Evolutionary conservation across 2,797 vertebrate genomes (phyloP).

Genomic region (Hylomyscus alleni): DNA sequence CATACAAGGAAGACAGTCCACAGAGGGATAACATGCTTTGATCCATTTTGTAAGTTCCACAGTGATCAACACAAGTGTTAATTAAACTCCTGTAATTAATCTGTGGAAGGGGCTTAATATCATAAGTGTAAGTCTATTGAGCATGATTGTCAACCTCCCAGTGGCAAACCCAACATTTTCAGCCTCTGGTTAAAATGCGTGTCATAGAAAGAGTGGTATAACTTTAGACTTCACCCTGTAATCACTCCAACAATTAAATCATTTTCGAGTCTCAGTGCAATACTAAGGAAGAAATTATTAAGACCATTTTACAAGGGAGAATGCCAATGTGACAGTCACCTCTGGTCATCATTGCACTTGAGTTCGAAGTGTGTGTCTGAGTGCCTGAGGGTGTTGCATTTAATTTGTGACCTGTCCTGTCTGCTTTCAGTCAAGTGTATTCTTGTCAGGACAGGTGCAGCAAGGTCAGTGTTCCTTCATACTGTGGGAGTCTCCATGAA

Average conservation of each 20-base stretch:
- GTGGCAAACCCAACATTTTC: not conserved
- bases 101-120: not conserved
- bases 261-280: conserved; percentile 36
- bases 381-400: not conserved
- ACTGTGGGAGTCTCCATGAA: not conserved
- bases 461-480: not conserved
- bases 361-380: not conserved
- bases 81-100: not conserved
- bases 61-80: not conserved
- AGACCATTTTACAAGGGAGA: not conserved
- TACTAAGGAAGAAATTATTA: not conserved
- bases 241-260: not conserved
- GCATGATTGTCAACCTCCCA: not conserved
- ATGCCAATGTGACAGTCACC: too few relatives aligned
- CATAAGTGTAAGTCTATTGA: not conserved
- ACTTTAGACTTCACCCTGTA: not conserved
- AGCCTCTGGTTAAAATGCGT: not conserved
- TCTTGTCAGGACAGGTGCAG: not conserved
- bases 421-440: not conserved
- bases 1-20: not conserved
- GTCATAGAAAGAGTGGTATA: not conserved
- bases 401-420: not conserved
- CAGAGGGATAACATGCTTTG: not conserved
- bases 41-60: not conserved
- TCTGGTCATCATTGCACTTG: not conserved